These are phyloP conservation scores for Synanthedon formicaeformis DNA, from an alignment of 2,888 invertebrate genomes.

Conservation along the genomic window DNA sequence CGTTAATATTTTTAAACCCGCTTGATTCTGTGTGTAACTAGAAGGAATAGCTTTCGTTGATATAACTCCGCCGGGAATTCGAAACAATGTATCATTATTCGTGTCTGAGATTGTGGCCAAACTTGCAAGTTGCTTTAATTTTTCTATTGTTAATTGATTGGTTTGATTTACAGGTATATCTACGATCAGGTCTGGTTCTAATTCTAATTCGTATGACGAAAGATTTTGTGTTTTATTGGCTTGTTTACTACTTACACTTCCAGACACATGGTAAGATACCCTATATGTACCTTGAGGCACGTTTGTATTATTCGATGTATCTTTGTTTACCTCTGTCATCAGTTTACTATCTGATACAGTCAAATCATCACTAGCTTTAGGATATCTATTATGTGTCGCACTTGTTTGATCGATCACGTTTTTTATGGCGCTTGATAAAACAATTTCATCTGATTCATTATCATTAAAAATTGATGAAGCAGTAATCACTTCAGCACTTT, in stretches of 20 bases:
- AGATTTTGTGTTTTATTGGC: slow-evolving; percentile 55
- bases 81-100: slow-evolving; percentile 62
- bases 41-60: slow-evolving; percentile 73
- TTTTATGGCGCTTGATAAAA: slow-evolving; percentile 23
- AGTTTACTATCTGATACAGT: slow-evolving; percentile 18
- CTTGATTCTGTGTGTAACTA: slow-evolving; percentile 72
- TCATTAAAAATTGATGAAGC: slow-evolving; percentile 16
- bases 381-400: slow-evolving; percentile 35
- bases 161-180: slow-evolving; percentile 57
- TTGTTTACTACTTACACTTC: slow-evolving; percentile 60
- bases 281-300: slow-evolving; percentile 58
- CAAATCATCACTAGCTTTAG: slow-evolving; percentile 47
- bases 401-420: slow-evolving; percentile 16
- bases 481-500: slow-evolving; percentile 25
- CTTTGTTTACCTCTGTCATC: slow-evolving; percentile 7
- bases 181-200: slow-evolving; percentile 57
- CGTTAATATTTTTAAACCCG: slow-evolving; percentile 75
- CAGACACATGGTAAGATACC: slow-evolving; percentile 62
- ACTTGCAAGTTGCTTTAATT: slow-evolving; percentile 66
- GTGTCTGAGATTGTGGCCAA: slow-evolving; percentile 68
- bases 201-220: slow-evolving; percentile 52
- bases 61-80: slow-evolving; percentile 60
- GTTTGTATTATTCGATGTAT: slow-evolving; percentile 14
- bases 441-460: slow-evolving; percentile 15
- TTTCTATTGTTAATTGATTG: slow-evolving; percentile 50